Base-by-base conservation (phyloP, 2,888 invertebrate genomes). In the Andrena flavipes region DNA sequence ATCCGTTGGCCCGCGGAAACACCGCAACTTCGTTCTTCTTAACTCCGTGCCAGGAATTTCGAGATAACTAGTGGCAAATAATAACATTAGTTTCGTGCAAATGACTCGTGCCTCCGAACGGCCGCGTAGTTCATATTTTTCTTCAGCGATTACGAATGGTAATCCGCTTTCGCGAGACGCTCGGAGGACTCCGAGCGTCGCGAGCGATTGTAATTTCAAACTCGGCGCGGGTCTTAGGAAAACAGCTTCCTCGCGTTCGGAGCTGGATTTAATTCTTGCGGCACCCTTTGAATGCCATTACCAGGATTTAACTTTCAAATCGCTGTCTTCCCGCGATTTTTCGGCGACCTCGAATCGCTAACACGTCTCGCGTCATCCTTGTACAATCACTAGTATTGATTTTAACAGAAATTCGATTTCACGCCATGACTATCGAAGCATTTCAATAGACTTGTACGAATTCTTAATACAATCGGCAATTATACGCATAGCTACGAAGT, bases 61-160 rank as follows among this genome's bases (percentile, higher is more conserved):
- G 71, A 64, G 82, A 71, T 80, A 76, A 79, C 82, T 73, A 82
- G 71, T 51, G 65, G 29, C 54, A 74, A 80, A 83, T 83, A 80
- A 82, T 82, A 82, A 73, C 71, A 49, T 72, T 72, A 77, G 20
- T 69, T 62, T 76, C 69, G 63, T 13, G 73, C 76, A 65, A 72
- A 73, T 67, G 64, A 81, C 71, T 71, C 72, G 81, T 33, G 72
- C 23, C 62, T 56, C 26, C 51, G 33, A 26, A 35, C 20, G 23
- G 10, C n/a, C 23, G 26, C n/a, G 29, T 42, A 2, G 56, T 70
- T 73, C 77, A 70, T 83, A 76, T 83, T 76, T 83, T 83, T 76
- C 82, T 80, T 73, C 16, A 48, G 8, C 65, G 76, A 81, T 83
- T 70, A 75, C 81, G 82, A 76, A 80, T 76, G 76, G 68, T 80